A percentile compares a stretch with the other conserved stretches of the same genome.
Evolutionary conservation across 2,888 invertebrate species (phyloP).

Genomic region (Exocentrus adspersus): DNA sequence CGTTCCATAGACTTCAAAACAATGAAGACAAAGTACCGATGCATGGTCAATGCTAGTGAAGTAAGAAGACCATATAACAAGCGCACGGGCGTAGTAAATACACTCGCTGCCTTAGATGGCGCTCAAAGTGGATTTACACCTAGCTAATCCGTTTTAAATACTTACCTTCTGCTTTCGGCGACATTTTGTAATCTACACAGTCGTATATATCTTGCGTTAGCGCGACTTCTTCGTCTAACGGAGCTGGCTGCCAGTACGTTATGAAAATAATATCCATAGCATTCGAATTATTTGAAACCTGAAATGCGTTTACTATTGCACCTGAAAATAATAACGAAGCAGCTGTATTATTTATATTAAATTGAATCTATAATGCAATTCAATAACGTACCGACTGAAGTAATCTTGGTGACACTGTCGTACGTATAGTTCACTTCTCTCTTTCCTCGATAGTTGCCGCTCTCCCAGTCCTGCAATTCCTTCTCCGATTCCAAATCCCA

Average conservation of each 20-base stretch:
- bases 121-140: too few relatives aligned
- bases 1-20: too few relatives aligned
- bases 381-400: conserved; percentile 59
- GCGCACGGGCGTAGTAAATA: too few relatives aligned
- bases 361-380: too few relatives aligned
- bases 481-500: conserved; percentile 70
- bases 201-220: conserved; percentile 71
- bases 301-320: conserved; percentile 52
- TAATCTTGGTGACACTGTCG: conserved; percentile 54
- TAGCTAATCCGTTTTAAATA: too few relatives aligned
- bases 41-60: too few relatives aligned
- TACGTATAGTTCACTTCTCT: conserved; percentile 48
- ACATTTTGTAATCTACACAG: conserved; percentile 69
- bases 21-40: too few relatives aligned
- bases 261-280: conserved; percentile 75
- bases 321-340: conserved; percentile 51
- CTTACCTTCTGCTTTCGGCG: conserved; percentile 50
- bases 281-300: conserved; percentile 55
- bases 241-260: conserved; percentile 78
- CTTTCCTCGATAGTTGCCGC: conserved; percentile 57
- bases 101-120: too few relatives aligned
- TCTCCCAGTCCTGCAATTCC: conserved; percentile 64
- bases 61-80: too few relatives aligned
- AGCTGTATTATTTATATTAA: too few relatives aligned
- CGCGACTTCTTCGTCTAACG: conserved; percentile 61